Percentiles rank a stretch among this genome's conserved stretches.
Conservation (phyloP, 2,113 vertebrate species). For the Oncorhynchus nerka region DNA sequence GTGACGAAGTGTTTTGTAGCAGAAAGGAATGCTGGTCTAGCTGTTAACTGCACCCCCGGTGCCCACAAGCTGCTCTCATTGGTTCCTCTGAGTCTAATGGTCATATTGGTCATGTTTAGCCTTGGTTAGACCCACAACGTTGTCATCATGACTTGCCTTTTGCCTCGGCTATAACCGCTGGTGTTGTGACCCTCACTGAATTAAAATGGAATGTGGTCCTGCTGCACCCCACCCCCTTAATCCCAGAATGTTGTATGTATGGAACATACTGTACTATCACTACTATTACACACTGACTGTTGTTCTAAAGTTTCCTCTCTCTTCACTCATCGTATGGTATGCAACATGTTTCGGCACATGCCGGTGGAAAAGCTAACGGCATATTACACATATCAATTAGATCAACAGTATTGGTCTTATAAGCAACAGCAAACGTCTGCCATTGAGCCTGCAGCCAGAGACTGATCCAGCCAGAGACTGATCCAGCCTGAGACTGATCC, state of each 20-base stretch:
- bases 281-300: not conserved
- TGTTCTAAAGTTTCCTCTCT: not conserved
- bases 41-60: slow-evolving; percentile 26
- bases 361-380: slow-evolving; percentile 40
- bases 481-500: no score
- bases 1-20: slow-evolving; percentile 47
- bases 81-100: not conserved
- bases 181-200: not conserved
- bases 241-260: not conserved
- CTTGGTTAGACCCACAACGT: not conserved
- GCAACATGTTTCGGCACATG: slow-evolving; percentile 31
- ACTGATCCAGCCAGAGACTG: not conserved
- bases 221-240: not conserved
- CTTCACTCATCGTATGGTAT: slow-evolving; percentile 2
- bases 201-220: not conserved
- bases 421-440: slow-evolving; percentile 7
- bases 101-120: not conserved
- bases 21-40: slow-evolving; percentile 31
- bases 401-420: slow-evolving; percentile 4
- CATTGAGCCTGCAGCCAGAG: not conserved
- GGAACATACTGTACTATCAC: not conserved
- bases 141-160: not conserved
- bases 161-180: not conserved
- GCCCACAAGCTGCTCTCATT: slow-evolving; percentile 13
- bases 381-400: slow-evolving; percentile 30